These are phyloP conservation scores for Zeuzera pyrina DNA, from an alignment of 2,888 invertebrate genomes.

Conservation along the genomic window DNA sequence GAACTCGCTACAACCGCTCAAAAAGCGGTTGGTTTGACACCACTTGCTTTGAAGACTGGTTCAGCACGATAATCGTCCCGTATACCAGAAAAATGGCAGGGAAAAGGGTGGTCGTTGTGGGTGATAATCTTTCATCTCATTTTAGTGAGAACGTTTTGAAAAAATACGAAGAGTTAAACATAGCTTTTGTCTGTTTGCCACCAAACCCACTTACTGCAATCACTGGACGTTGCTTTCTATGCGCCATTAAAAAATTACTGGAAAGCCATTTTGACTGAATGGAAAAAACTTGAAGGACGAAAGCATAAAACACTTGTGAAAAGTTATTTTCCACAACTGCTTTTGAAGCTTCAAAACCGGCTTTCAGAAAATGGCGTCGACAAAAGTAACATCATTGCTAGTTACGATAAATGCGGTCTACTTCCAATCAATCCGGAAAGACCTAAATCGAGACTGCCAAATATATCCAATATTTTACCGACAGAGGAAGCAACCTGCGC, in stretches of 20 bases:
- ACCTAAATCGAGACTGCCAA: slow-evolving; percentile 10
- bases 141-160: slow-evolving; percentile 21
- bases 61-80: slow-evolving; percentile 17
- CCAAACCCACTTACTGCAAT: too few species aligned
- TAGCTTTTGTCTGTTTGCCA: slow-evolving; percentile 24
- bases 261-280: slow-evolving; percentile 18
- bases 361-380: slow-evolving; percentile 5
- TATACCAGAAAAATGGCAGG: slow-evolving; percentile 16
- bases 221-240: slow-evolving; percentile 25
- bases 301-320: slow-evolving; percentile 8
- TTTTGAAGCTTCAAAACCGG: slow-evolving; percentile 6
- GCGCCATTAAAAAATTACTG: slow-evolving; percentile 22
- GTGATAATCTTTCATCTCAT: slow-evolving; percentile 33
- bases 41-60: slow-evolving; percentile 24
- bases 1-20: slow-evolving; percentile 4
- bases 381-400: slow-evolving; percentile 9
- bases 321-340: slow-evolving; percentile 8
- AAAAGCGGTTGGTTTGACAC: slow-evolving; percentile 10
- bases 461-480: neutral
- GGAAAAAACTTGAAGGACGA: slow-evolving; percentile 15
- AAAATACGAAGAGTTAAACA: slow-evolving; percentile 24
- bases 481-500: too few species aligned
- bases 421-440: slow-evolving; percentile 9
- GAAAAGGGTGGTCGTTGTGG: slow-evolving; percentile 29
- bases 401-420: slow-evolving; percentile 9